These are phyloP conservation scores for Numenius arquata DNA, from an alignment of 2,113 vertebrate genomes.

Conservation along the genomic window DNA sequence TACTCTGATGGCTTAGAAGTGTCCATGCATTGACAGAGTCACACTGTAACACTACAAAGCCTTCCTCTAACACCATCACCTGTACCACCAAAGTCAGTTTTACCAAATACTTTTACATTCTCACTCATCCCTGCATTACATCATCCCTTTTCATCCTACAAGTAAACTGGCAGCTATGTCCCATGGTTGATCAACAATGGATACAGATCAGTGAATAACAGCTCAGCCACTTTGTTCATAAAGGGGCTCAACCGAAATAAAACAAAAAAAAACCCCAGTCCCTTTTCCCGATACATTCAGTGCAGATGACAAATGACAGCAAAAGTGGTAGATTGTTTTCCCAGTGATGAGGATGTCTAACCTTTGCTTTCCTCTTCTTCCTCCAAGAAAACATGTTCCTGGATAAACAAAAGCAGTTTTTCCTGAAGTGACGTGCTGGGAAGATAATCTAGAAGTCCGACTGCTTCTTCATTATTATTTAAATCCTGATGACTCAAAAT, in stretches of 20 bases:
- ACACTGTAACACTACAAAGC: not conserved
- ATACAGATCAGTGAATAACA: not conserved
- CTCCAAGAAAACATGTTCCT: slow-evolving; percentile 74
- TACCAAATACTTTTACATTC: not conserved
- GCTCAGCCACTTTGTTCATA: not conserved
- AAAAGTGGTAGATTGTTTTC: not conserved
- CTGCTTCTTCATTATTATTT: slow-evolving; percentile 64
- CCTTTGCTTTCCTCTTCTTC: slow-evolving; percentile 71
- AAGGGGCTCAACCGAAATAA: not conserved
- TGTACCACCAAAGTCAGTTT: not conserved
- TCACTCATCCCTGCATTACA: not conserved
- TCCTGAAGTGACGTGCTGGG: slow-evolving; percentile 82
- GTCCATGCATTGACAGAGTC: not conserved
- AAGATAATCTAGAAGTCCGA: slow-evolving; percentile 70
- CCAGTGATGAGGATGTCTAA: slow-evolving; percentile 40
- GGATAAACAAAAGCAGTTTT: slow-evolving; percentile 80
- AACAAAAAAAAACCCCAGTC: not conserved
- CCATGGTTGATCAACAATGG: not conserved
- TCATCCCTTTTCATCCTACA: not conserved
- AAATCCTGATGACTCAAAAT: slow-evolving; percentile 82
- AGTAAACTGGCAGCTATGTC: not conserved
- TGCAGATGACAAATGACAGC: not conserved
- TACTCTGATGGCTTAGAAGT: not conserved
- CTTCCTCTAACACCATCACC: not conserved
- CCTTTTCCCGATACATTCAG: not conserved